Evolutionary conservation across 2,888 invertebrate species (phyloP).

Genomic region (Hemithea aestivaria): DNA sequence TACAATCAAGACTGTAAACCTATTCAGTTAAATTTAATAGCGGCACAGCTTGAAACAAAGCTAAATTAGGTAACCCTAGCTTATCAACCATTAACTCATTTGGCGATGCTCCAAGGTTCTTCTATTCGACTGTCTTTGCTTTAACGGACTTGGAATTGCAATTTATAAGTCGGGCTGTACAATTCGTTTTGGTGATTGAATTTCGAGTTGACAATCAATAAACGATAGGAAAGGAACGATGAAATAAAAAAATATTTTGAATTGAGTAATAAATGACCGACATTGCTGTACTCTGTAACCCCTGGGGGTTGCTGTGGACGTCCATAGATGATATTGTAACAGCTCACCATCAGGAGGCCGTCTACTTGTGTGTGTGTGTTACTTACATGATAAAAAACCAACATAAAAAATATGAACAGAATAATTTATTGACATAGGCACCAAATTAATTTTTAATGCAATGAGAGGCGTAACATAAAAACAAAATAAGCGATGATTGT

Average conservation of each 20-base stretch:
- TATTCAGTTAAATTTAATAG: slow-evolving; percentile 39
- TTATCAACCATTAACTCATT: slow-evolving; percentile 64
- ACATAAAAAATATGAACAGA: too few species aligned
- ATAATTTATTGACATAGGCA: too few species aligned
- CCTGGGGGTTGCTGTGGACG: too few species aligned
- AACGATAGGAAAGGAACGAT: background rate
- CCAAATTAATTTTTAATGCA: too few species aligned
- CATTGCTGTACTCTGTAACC: too few species aligned
- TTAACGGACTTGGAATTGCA: slow-evolving; percentile 38
- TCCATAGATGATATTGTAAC: too few species aligned
- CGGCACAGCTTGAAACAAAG: slow-evolving; percentile 42
- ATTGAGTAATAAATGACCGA: too few species aligned
- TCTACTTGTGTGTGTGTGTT: too few species aligned
- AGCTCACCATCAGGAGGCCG: too few species aligned
- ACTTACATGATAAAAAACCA: too few species aligned
- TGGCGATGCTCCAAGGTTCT: slow-evolving; percentile 51
- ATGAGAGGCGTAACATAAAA: too few species aligned
- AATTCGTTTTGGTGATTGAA: slow-evolving; percentile 11
- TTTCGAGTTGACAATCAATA: background rate
- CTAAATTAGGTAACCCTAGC: slow-evolving; percentile 51
- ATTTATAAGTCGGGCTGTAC: slow-evolving; percentile 24
- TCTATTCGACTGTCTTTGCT: slow-evolving; percentile 30
- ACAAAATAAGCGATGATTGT: too few species aligned
- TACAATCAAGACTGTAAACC: slow-evolving; percentile 32
- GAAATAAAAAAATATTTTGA: background rate